Percentiles rank a stretch among this genome's conserved stretches.
These are phyloP conservation scores for Orthonyx spaldingii DNA, from an alignment of 2,113 vertebrate species.

Conservation along the genomic window DNA sequence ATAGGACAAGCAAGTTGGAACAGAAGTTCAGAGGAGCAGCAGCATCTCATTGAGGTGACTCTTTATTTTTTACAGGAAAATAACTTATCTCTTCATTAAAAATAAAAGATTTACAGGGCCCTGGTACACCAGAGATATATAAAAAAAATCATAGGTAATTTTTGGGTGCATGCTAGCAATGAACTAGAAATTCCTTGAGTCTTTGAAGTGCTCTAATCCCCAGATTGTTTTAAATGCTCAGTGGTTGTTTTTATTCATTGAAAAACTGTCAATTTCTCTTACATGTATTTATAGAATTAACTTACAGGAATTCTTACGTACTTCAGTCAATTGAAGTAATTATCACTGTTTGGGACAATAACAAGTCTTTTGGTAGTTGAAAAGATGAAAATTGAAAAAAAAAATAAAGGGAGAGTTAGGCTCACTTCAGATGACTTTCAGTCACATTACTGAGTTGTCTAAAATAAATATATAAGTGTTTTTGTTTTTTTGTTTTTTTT, in stretches of 20 bases:
- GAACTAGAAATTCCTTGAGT: background rate
- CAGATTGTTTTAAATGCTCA: background rate
- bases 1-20: background rate
- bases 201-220: background rate
- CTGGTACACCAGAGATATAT: background rate
- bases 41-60: background rate
- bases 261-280: background rate
- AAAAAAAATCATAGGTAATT: background rate
- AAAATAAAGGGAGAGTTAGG: background rate
- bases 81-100: background rate
- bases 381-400: background rate
- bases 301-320: background rate
- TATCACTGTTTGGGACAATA: background rate
- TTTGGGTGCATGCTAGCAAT: background rate
- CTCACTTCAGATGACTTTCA: background rate
- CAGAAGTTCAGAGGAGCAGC: background rate
- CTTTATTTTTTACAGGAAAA: background rate
- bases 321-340: background rate
- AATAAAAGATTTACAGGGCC: fast-evolving
- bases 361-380: background rate
- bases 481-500: too few species aligned
- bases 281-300: background rate
- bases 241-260: background rate
- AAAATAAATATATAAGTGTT: background rate
- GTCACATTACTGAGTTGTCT: background rate